phyloP scores from a whole-genome alignment of 2,888 invertebrate genomes.

The Spatulosminthurus flaviceps region DNA sequence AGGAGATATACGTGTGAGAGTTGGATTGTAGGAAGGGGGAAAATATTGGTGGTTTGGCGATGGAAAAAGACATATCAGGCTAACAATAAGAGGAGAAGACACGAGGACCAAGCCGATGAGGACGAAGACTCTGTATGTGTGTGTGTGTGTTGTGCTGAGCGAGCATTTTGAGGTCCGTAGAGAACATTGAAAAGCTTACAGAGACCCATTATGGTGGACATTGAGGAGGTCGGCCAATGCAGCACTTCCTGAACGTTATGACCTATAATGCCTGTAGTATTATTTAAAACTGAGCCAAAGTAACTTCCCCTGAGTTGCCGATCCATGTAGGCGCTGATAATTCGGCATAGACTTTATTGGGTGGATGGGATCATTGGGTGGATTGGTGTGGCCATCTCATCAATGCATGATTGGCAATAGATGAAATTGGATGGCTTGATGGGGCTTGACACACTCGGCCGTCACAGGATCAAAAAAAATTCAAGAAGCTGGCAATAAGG shows the following conservation, averaged over 20 bases:
- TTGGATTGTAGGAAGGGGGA: not conserved
- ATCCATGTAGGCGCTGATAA: constrained; percentile 48
- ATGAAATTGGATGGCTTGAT: constrained; percentile 63
- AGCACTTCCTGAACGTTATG: constrained; percentile 64
- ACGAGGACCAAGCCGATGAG: constrained; percentile 11
- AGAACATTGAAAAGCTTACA: constrained; percentile 64
- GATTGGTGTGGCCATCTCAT: constrained; percentile 64
- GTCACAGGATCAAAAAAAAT: constrained; percentile 12
- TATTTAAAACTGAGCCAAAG: constrained; percentile 63
- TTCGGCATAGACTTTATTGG: constrained; percentile 56
- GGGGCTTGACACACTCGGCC: constrained; percentile 47
- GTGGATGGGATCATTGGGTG: constrained; percentile 62
- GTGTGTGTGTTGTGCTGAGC: constrained; percentile 62
- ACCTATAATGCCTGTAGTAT: constrained; percentile 64
- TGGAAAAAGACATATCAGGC: not conserved
- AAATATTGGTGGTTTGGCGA: not conserved
- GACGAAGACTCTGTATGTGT: constrained; percentile 20
- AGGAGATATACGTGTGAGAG: too few relatives aligned
- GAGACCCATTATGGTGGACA: constrained; percentile 63
- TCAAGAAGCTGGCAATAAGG: not conserved
- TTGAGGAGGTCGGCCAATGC: constrained; percentile 63
- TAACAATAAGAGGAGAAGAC: constrained; percentile 25
- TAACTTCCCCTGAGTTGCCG: constrained; percentile 44
- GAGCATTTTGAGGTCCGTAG: constrained; percentile 62
- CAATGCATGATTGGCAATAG: constrained; percentile 64